phyloP scores from a whole-genome alignment of 2,888 invertebrate genomes.

The Epinotia demarniana region DNA sequence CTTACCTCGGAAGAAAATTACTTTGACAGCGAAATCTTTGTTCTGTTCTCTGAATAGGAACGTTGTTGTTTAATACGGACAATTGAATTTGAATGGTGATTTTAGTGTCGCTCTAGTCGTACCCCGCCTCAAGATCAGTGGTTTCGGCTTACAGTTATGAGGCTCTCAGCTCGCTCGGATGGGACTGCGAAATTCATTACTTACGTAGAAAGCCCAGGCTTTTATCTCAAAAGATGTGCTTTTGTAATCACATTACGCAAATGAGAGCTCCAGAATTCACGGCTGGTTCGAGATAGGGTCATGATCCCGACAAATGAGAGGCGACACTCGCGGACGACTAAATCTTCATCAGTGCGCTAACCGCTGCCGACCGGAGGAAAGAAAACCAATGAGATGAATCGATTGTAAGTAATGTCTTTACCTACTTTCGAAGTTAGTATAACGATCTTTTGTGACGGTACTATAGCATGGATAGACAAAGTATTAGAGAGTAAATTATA shows the following conservation, averaged over 20 bases:
- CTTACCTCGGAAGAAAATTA: slow-evolving; percentile 31
- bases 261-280: slow-evolving; percentile 80
- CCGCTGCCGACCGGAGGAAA: slow-evolving; percentile 21
- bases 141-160: slow-evolving; percentile 66
- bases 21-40: slow-evolving; percentile 33
- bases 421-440: no score
- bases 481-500: no score
- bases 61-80: slow-evolving; percentile 40
- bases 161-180: slow-evolving; percentile 65
- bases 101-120: slow-evolving; percentile 43
- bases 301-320: slow-evolving; percentile 78
- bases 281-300: slow-evolving; percentile 77
- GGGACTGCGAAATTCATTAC: slow-evolving; percentile 79
- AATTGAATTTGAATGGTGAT: slow-evolving; percentile 43
- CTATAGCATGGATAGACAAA: no score
- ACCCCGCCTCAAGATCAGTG: slow-evolving; percentile 38
- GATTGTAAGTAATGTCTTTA: neutral
- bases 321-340: slow-evolving; percentile 69
- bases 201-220: slow-evolving; percentile 78
- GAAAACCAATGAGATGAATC: slow-evolving; percentile 25
- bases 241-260: slow-evolving; percentile 84
- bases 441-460: no score
- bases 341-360: slow-evolving; percentile 58
- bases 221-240: slow-evolving; percentile 83
- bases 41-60: slow-evolving; percentile 13